Base-by-base conservation (phyloP, 1,140 invertebrate species). In the Pseudomyrmex cubaensis region DNA sequence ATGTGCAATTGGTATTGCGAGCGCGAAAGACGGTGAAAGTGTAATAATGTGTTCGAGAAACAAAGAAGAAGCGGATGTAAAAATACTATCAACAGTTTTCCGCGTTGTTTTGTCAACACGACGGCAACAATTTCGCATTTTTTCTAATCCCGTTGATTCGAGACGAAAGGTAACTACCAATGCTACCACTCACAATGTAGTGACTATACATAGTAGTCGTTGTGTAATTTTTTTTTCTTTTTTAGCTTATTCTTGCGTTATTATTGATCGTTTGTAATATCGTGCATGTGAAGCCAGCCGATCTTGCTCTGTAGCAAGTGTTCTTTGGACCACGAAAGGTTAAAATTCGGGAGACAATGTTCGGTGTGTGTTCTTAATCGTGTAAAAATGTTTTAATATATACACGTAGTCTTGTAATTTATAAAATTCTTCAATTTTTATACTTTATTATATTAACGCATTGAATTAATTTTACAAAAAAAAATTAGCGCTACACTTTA, bases 101-200 rank as follows among this genome's bases (percentile, higher is more conserved):
- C 76, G 76, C 76, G 22, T 72, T 50, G 25, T 70, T 66, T 35
- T 35, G 76, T 72, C 76, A 59, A 17, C 63, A 48, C 25, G 44
- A 80, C 66, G 20, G 44, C 44, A 20, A 80, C 64, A 57, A 17
- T 72, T 80, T 72, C 66, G 76, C 76, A 78, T 64, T 80, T 80
- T 77, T 62, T 80, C 77, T 90, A 89, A 90, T 90, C 77, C 82
- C 90, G 87, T 89, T 87, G 76, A 88, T 66, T 84, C 69, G 69
- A 89, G 50, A 80, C 89, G 67, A 88, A 92, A 93, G 93, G 93
- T 94, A 94, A 94, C 90, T 94, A 94, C 92, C 88, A 86, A 64
- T 87, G 90, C 82, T 7, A 35, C 35, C 80, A 87, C 54, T 90
- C 90, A 86, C 83, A 90, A 88, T 87, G 83, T 69, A 80, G 88